Evolutionary conservation across 2,888 invertebrate genomes (phyloP), one percentile per base, ranked within the genome.

Genomic region (Shargacucullia verbasci): DNA sequence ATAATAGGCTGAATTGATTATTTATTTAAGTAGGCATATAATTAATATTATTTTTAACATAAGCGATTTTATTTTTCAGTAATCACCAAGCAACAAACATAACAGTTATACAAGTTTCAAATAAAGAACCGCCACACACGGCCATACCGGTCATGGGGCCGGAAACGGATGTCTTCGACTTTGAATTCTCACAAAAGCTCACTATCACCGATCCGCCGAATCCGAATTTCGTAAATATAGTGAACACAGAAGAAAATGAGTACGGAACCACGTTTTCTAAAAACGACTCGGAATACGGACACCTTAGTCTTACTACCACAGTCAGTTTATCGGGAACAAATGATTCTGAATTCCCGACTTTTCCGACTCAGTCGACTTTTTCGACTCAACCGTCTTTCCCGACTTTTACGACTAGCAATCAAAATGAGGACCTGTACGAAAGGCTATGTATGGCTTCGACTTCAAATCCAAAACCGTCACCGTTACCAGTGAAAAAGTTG

Each of bases 71-170:
- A 3, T 35, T 34, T 69, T 59, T 4, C 83, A 87, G 38, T 76
- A 91, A 89, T 3, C 75, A 85, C 1, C 80, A 80, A 2, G 83
- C 86, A 0, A 87, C 94, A 0, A 95, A 95, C 65, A 88, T 95
- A 31, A 95, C 95, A 20, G 95, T 95, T 0, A 95, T 95, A n/a
- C 91, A 95, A 88, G 95, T 95, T 0, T 95, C 95, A 0, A 95
- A 95, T 38, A 91, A 90, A 31, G 87, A 81, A 0, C 88, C 92
- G 0, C 93, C 93, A 0, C 92, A 92, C 76, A 92, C 93, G 0
- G 93, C 93, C 0, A 93, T 92, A 20, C 92, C 92, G 0, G 83
- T 92, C 0, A 54, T 92, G 12, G 89, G 90, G 0, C 77, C 84
- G 0, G 89, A 89, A 44, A 84, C 84, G 0, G 79, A 89, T 33